phyloP scores from a whole-genome alignment of 2,888 invertebrate genomes.

The Nysson spinosus region DNA sequence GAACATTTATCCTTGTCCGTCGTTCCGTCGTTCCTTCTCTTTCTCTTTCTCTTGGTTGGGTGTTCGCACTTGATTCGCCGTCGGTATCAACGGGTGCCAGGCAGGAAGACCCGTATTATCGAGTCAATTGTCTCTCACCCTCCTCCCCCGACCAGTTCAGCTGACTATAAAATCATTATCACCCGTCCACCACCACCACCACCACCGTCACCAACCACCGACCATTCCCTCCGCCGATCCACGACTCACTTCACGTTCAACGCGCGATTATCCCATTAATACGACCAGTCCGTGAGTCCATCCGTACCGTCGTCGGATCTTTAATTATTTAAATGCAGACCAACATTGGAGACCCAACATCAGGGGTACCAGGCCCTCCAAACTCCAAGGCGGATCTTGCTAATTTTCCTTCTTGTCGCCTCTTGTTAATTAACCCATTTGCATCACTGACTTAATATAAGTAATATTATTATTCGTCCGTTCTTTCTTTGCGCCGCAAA shows the following conservation, averaged over 20 bases:
- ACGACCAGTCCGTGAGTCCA: constrained; percentile 68
- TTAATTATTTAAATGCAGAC: constrained; percentile 74
- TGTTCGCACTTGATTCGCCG: constrained; percentile 73
- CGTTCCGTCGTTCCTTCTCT: too few species aligned
- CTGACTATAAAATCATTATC: constrained; percentile 76
- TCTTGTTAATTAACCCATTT: not conserved
- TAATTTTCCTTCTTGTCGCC: constrained; percentile 7
- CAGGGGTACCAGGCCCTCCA: constrained; percentile 44
- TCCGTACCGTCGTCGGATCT: constrained; percentile 68
- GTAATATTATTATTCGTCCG: not conserved
- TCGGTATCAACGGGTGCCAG: constrained; percentile 77
- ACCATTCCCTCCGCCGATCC: constrained; percentile 24
- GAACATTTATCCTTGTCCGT: constrained; percentile 68
- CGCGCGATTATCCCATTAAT: constrained; percentile 76
- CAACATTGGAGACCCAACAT: constrained; percentile 47
- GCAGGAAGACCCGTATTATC: constrained; percentile 77
- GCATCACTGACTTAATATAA: too few species aligned
- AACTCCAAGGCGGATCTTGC: constrained; percentile 52
- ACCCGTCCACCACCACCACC: constrained; percentile 62
- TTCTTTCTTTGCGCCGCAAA: constrained; percentile 7
- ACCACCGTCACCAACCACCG: constrained; percentile 36
- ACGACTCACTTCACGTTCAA: constrained; percentile 63
- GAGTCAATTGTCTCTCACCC: constrained; percentile 76
- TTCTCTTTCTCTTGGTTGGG: constrained; percentile 55
- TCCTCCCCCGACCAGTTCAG: constrained; percentile 65